Percentiles rank a stretch among this genome's conserved stretches.
phyloP scores from a whole-genome alignment of 2,113 vertebrate genomes.

The Chinchilla lanigera region DNA sequence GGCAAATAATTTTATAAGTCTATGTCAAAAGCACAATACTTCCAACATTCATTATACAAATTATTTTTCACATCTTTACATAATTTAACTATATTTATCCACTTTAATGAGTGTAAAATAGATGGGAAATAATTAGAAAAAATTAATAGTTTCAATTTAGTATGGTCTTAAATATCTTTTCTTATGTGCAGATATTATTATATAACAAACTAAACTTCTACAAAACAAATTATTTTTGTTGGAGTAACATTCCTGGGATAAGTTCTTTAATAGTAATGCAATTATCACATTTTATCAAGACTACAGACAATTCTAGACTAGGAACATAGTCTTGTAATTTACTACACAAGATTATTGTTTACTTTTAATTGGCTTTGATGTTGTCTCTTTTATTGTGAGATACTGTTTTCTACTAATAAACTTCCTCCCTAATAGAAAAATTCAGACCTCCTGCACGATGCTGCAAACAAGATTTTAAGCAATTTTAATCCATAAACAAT shows the following conservation, averaged over 20 bases:
- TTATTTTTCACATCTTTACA: constrained; percentile 1
- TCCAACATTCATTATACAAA: constrained; percentile 28
- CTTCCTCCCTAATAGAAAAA: neutral
- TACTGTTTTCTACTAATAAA: constrained; percentile 40
- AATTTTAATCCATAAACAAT: constrained; percentile 49
- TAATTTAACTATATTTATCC: constrained; percentile 56
- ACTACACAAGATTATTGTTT: constrained; percentile 32
- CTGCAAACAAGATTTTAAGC: constrained; percentile 34
- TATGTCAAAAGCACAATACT: constrained; percentile 45
- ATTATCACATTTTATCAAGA: constrained; percentile 5
- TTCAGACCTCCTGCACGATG: neutral
- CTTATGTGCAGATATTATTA: neutral
- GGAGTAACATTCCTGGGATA: neutral
- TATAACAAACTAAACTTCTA: constrained; percentile 35
- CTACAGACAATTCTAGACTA: neutral
- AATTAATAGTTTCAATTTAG: constrained; percentile 51
- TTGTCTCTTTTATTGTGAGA: constrained; percentile 40
- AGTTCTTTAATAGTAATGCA: constrained; percentile 18
- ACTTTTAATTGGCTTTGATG: constrained; percentile 10
- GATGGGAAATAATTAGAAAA: constrained; percentile 33
- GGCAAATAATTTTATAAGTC: constrained; percentile 41
- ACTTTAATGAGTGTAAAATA: constrained; percentile 22
- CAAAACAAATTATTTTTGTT: constrained; percentile 41
- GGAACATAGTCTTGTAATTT: neutral
- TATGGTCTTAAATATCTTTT: constrained; percentile 41